Evolutionary conservation across 2,888 invertebrate species (phyloP), one percentile per base, ranked within the genome.

Genomic region (Melieria picta): DNA sequence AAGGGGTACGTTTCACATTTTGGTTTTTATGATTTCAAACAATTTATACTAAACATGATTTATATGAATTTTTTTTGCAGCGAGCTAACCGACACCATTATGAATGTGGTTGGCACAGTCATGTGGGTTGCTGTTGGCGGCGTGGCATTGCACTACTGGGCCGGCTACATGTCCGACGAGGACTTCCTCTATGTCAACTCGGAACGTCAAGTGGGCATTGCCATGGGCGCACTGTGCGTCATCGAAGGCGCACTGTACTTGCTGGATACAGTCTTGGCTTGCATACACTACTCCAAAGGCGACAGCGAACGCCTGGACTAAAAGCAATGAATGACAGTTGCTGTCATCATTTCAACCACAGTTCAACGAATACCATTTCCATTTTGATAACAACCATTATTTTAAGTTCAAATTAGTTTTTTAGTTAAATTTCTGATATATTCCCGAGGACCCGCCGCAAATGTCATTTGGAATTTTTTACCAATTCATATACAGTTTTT

Each of bases 131-230:
- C 94, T 0, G 93, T 94, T 60, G 95, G 95, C 1, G 95, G 93
- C 0, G 94, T 94, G 43, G 95, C 95, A 0, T 89, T 95, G 30
- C 95, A 95, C 87, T 96, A 95, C 87, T 96, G 95, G 95, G 92
- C 93, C 72, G 95, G 95, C 1, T 96, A 94, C 87, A 91, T 93
- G 86, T 90, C 91, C 16, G 94, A 94, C 82, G 92, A 95, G 81
- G 93, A 93, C 83, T 93, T 90, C 84, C 88, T 91, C 73, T 90
- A 91, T 78, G 91, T 93, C 3, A 91, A 92, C 66, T 90, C 92
- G 0, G 94, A 94, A 85, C 90, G 92, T 88, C 92, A 93, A 89
- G 91, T 93, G 50, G 96, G 95, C 72, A 86, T 95, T 65, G 94
- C 94, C 1, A 88, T 95, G 77, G 96, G 95, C 10, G 90, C 93